phyloP scores from a whole-genome alignment of 1,140 invertebrate species.

The Steinernema khuongi region DNA sequence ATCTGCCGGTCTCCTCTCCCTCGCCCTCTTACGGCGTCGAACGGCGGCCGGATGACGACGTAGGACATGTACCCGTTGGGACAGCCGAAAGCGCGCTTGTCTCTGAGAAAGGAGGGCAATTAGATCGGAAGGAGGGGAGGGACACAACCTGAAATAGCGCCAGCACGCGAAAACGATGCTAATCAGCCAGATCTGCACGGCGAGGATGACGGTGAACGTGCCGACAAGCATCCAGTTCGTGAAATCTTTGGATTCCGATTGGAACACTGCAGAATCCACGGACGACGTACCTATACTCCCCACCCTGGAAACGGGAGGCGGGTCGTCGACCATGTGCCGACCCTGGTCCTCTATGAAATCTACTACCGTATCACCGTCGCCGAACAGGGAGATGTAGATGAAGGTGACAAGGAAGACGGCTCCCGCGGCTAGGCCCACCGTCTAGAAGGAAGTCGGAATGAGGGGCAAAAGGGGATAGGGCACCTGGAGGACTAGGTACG shows the following conservation, averaged over 20 bases:
- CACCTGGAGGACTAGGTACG: conserved; percentile 40
- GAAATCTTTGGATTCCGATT: conserved; percentile 23
- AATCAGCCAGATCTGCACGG: conserved; percentile 43
- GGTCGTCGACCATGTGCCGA: not conserved
- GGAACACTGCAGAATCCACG: not conserved
- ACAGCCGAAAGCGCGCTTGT: not conserved
- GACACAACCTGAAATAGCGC: conserved; percentile 34
- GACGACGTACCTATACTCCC: conserved; percentile 17
- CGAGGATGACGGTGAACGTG: conserved; percentile 36
- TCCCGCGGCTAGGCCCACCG: conserved; percentile 30
- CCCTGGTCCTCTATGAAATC: conserved; percentile 14
- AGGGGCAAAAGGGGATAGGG: not conserved
- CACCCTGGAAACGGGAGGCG: not conserved
- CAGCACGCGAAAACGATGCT: conserved; percentile 45
- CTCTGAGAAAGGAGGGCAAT: not conserved
- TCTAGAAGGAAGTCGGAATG: conserved; percentile 20
- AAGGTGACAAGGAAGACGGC: conserved; percentile 41
- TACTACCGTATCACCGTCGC: not conserved
- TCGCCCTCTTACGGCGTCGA: not conserved
- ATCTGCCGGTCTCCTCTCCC: not conserved
- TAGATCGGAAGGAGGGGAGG: not conserved
- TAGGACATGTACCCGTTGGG: not conserved
- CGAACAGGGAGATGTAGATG: conserved; percentile 13
- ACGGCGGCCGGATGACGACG: not conserved
- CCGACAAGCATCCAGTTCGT: conserved; percentile 38